Conservation (phyloP, 2,113 vertebrate species). For the Gobio gobio region DNA sequence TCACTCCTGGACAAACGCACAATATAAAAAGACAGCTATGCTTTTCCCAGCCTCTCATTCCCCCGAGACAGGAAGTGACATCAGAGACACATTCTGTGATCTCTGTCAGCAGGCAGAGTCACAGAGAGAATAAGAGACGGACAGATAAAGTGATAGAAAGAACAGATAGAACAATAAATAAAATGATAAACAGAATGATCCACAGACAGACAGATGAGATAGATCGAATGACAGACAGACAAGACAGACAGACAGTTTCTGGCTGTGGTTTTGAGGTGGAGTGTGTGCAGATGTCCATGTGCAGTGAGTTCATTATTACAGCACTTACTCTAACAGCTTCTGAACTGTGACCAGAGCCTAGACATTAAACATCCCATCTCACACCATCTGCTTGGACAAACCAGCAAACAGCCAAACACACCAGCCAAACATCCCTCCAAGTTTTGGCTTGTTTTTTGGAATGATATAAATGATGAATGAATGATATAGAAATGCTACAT, state of each 20-base stretch:
- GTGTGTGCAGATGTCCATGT: slow-evolving; percentile 57
- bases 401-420: slow-evolving; percentile 23
- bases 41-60: background rate
- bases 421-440: slow-evolving; percentile 14
- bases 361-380: slow-evolving; percentile 51
- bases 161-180: background rate
- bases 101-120: background rate
- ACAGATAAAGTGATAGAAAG: background rate
- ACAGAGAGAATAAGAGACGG: background rate
- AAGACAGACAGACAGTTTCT: slow-evolving; percentile 21
- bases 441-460: background rate
- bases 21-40: background rate
- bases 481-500: background rate
- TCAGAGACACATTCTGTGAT: slow-evolving; percentile 2
- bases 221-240: background rate
- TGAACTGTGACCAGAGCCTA: slow-evolving; percentile 46
- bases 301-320: slow-evolving; percentile 65
- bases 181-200: background rate
- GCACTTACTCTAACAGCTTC: slow-evolving; percentile 49
- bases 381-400: slow-evolving; percentile 49
- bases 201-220: background rate
- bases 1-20: slow-evolving; percentile 3
- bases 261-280: slow-evolving; percentile 53
- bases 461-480: background rate
- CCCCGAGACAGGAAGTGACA: slow-evolving; percentile 20